Conservation (phyloP, 1,140 invertebrate genomes). For the Drosophila azteca region DNA sequence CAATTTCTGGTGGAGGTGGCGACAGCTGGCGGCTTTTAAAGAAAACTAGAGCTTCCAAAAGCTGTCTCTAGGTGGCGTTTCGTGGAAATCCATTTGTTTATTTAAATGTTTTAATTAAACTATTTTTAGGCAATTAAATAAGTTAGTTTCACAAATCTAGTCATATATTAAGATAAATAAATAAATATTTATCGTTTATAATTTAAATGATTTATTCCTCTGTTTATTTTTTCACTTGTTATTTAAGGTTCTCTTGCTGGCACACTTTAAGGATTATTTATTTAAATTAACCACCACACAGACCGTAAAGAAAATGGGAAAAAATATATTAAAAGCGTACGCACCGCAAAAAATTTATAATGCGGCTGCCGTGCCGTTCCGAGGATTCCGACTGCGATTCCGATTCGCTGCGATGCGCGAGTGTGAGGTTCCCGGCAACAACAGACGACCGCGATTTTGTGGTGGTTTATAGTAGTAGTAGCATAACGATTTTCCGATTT, state of each 20-base stretch:
- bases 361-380: slow-evolving; percentile 61
- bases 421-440: slow-evolving; percentile 69
- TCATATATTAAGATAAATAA: too few relatives aligned
- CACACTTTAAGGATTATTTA: slow-evolving; percentile 78
- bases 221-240: slow-evolving; percentile 13
- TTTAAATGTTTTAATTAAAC: too few relatives aligned
- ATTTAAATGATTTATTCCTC: slow-evolving; percentile 1
- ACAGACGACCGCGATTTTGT: slow-evolving; percentile 78
- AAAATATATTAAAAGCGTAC: slow-evolving; percentile 54
- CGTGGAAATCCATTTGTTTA: background rate
- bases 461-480: slow-evolving; percentile 68
- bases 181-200: background rate
- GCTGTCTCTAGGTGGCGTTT: slow-evolving; percentile 1
- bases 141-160: too few relatives aligned
- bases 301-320: slow-evolving; percentile 30
- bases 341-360: slow-evolving; percentile 75
- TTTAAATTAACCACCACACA: slow-evolving; percentile 78
- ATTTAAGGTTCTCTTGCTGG: slow-evolving; percentile 24
- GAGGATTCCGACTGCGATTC: slow-evolving; percentile 31
- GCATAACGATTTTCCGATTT: slow-evolving; percentile 79
- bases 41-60: background rate
- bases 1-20: slow-evolving; percentile 1
- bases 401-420: slow-evolving; percentile 54
- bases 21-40: background rate
- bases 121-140: too few relatives aligned